Percentiles rank a stretch among this genome's conserved stretches.
Conservation (phyloP, 2,797 vertebrate genomes). For the Limnodromus scolopaceus region DNA sequence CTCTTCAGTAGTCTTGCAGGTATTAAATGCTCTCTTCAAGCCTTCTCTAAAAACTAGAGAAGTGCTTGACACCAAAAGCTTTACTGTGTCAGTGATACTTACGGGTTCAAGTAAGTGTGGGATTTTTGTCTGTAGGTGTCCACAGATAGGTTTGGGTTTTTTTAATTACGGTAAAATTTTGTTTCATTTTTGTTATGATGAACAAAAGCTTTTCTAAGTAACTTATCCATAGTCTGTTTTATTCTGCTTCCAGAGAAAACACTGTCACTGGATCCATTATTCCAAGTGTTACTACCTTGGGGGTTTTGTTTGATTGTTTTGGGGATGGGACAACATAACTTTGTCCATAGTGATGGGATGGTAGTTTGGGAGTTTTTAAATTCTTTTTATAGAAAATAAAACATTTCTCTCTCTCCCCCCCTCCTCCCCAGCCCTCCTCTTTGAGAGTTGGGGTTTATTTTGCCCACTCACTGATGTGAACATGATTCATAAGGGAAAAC, state of each 20-base stretch:
- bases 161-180: background rate
- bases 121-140: background rate
- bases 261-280: background rate
- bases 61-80: background rate
- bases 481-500: background rate
- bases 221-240: background rate
- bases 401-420: background rate
- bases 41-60: background rate
- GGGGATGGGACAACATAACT: background rate
- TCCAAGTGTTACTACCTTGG: background rate
- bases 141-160: background rate
- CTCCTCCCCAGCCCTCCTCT: background rate
- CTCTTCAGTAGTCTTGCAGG: background rate
- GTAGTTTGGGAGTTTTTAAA: background rate
- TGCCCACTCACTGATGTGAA: background rate
- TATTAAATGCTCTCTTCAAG: background rate
- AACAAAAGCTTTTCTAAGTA: background rate
- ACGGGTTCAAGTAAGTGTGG: background rate
- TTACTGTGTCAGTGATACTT: background rate
- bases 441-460: background rate
- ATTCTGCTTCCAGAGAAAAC: background rate
- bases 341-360: background rate
- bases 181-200: background rate
- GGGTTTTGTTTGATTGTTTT: background rate
- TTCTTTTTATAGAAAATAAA: conserved; percentile 8